phyloP scores from a whole-genome alignment of 1,140 invertebrate species.

The Listronotus bonariensis region DNA sequence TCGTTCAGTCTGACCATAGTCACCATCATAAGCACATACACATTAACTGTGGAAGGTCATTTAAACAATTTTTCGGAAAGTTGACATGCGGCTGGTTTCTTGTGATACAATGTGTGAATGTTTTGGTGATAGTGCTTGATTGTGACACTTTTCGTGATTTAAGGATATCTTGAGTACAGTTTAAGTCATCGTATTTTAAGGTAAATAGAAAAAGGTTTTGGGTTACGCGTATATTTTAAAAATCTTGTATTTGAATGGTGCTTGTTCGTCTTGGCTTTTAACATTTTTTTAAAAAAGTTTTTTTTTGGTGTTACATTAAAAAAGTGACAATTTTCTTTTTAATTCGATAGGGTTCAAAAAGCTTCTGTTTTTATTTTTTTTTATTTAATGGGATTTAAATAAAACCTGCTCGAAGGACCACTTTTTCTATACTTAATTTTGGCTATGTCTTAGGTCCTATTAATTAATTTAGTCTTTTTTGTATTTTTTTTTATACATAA shows the following conservation, averaged over 20 bases:
- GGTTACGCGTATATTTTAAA: not conserved
- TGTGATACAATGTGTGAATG: constrained; percentile 13
- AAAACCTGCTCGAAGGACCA: too few relatives aligned
- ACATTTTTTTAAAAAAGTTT: too few relatives aligned
- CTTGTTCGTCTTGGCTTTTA: too few relatives aligned
- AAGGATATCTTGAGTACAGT: constrained; percentile 12
- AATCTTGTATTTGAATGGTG: not conserved
- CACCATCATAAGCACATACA: constrained; percentile 31
- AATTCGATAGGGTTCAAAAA: too few relatives aligned
- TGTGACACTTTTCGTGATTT: constrained; percentile 14
- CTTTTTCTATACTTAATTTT: too few relatives aligned
- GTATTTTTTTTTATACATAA: too few relatives aligned
- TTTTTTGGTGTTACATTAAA: too few relatives aligned
- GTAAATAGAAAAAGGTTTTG: constrained; percentile 4
- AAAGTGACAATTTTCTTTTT: too few relatives aligned
- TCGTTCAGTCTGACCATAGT: constrained; percentile 36
- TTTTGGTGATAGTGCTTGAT: constrained; percentile 23
- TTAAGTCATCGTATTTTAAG: constrained; percentile 7
- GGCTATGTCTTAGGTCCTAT: too few relatives aligned
- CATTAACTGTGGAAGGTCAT: constrained; percentile 24
- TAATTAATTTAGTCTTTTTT: too few relatives aligned
- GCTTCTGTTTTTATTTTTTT: too few relatives aligned
- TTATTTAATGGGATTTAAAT: too few relatives aligned
- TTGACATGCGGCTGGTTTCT: constrained; percentile 14
- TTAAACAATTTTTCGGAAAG: constrained; percentile 27